Conservation (phyloP, 2,888 invertebrate species). For the Parnassius glacialis region DNA sequence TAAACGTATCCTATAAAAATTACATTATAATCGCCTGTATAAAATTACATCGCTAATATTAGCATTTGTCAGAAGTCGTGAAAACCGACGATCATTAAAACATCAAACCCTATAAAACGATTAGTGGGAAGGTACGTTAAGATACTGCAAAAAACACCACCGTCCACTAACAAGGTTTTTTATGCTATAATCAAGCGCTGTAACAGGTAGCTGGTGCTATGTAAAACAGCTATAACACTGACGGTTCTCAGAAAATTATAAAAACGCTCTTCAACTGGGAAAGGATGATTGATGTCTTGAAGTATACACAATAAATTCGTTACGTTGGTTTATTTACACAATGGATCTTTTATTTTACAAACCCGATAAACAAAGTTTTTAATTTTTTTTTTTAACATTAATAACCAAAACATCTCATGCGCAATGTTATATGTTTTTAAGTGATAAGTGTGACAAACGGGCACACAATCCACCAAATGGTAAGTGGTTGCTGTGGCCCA, state of each 20-base stretch:
- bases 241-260: constrained; percentile 37
- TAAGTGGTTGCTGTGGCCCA: too few species aligned
- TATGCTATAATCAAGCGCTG: constrained; percentile 57
- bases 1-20: not conserved
- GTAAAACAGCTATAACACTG: constrained; percentile 36
- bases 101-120: constrained; percentile 72
- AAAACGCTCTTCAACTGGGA: constrained; percentile 25
- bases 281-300: constrained; percentile 30
- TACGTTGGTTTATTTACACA: constrained; percentile 26
- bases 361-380: not conserved
- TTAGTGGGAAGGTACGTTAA: constrained; percentile 56
- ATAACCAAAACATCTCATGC: too few species aligned
- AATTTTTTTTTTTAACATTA: too few species aligned
- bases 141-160: constrained; percentile 51
- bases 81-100: constrained; percentile 52
- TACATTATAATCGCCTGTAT: not conserved
- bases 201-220: constrained; percentile 39
- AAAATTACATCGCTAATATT: constrained; percentile 27
- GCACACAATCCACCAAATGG: too few species aligned
- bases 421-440: too few species aligned
- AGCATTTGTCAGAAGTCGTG: constrained; percentile 38
- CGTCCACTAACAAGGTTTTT: constrained; percentile 66
- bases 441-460: too few species aligned
- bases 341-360: constrained; percentile 23
- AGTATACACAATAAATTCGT: constrained; percentile 19